Evolutionary conservation across 2,113 vertebrate species (phyloP).

Genomic region (Columba livia): DNA sequence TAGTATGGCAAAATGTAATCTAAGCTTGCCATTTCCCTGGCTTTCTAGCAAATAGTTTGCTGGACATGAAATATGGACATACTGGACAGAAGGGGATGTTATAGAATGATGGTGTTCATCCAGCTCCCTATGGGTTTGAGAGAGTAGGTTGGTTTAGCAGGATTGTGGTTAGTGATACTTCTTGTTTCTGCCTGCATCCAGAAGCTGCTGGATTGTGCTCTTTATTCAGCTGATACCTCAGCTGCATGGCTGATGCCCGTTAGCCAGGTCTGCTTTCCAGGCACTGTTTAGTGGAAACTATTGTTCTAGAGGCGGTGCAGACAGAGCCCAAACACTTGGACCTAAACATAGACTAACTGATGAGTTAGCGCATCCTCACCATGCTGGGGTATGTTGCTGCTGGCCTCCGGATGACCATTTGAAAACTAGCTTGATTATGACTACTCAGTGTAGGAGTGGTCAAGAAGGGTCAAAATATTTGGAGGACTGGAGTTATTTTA

Average conservation of each 20-base stretch:
- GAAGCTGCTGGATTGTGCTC: neutral
- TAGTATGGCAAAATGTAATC: neutral
- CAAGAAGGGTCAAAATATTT: neutral
- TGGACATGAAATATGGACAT: neutral
- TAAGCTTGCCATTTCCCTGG: neutral
- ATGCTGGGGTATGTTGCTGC: neutral
- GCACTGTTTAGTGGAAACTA: neutral
- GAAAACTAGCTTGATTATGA: neutral
- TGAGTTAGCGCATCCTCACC: neutral
- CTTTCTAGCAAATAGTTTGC: neutral
- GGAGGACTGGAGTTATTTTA: neutral
- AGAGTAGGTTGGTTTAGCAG: rapidly evolving
- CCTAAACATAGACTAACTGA: rapidly evolving
- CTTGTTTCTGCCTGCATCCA: neutral
- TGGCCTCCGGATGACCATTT: neutral
- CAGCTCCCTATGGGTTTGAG: neutral
- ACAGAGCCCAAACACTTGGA: rapidly evolving
- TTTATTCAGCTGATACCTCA: neutral
- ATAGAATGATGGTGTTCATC: neutral
- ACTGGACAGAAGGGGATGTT: neutral
- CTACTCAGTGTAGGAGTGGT: neutral
- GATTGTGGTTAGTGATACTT: neutral
- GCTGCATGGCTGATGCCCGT: neutral
- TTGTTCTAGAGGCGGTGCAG: rapidly evolving
- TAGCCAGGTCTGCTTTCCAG: neutral